phyloP scores from a whole-genome alignment of 2,797 vertebrate species.

The Microctenopoma lineatum region DNA sequence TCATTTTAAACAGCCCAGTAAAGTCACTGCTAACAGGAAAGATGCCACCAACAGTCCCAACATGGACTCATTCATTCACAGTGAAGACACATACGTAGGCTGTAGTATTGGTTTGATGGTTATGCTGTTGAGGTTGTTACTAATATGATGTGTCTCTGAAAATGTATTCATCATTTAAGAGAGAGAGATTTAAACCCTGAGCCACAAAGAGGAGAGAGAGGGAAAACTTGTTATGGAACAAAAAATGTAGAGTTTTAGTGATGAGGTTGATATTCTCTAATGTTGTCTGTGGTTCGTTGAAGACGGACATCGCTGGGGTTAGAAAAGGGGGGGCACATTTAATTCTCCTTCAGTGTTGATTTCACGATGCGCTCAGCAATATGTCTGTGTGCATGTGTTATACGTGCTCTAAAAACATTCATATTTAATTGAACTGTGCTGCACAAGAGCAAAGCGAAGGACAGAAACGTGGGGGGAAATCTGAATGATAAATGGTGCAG shows the following conservation, averaged over 20 bases:
- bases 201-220: conserved; percentile 22
- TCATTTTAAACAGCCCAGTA: neutral
- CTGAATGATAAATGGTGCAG: conserved; percentile 54
- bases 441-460: conserved; percentile 27
- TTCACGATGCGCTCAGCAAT: no score
- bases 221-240: conserved; percentile 37
- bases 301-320: neutral
- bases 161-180: neutral
- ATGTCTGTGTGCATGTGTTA: neutral
- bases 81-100: neutral
- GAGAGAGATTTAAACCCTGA: conserved; percentile 22
- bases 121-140: conserved; percentile 1
- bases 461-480: conserved; percentile 11
- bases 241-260: conserved; percentile 16
- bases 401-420: neutral
- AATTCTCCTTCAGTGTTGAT: neutral
- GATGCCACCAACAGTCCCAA: neutral
- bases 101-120: conserved; percentile 8
- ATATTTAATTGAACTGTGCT: conserved; percentile 39
- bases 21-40: neutral
- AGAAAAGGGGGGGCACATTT: neutral
- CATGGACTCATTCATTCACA: conserved; percentile 5
- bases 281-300: conserved; percentile 16
- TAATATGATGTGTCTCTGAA: conserved; percentile 9
- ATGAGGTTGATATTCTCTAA: conserved; percentile 1